A percentile compares a stretch with the other conserved stretches of the same genome.
Conservation (phyloP, 2,888 invertebrate species). For the Drosophila demipolita region DNA sequence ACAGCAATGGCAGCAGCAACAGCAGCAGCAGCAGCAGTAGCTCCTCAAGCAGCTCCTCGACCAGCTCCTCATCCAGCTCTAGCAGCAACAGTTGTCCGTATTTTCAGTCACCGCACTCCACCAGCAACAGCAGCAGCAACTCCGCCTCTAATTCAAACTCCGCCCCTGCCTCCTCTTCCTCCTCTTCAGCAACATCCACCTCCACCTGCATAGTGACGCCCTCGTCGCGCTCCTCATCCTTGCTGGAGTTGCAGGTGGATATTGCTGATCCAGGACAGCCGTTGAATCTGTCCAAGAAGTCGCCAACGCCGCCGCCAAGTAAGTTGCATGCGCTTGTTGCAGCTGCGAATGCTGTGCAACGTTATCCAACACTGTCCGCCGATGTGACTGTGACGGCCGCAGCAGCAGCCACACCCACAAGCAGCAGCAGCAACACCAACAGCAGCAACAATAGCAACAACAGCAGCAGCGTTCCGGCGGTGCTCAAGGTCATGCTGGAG, state of each 20-base stretch:
- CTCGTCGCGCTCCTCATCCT: constrained; percentile 85
- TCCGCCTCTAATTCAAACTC: constrained; percentile 17
- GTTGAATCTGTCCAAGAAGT: constrained; percentile 94
- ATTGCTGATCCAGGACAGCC: constrained; percentile 93
- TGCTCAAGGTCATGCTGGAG: constrained; percentile 88
- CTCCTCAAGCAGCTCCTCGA: constrained; percentile 20
- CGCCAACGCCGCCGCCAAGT: constrained; percentile 90
- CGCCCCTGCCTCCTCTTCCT: constrained; percentile 48
- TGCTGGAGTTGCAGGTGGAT: constrained; percentile 92
- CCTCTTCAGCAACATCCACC: constrained; percentile 79
- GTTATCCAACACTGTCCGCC: constrained; percentile 84
- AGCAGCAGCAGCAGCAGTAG: constrained; percentile 29
- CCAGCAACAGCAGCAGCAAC: constrained; percentile 50
- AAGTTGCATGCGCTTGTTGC: constrained; percentile 83
- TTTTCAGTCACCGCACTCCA: constrained; percentile 85
- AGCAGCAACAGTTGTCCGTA: constrained; percentile 81
- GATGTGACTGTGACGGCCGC: constrained; percentile 84
- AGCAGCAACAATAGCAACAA: constrained; percentile 41
- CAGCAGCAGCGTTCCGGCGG: constrained; percentile 57
- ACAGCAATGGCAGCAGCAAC: constrained; percentile 28
- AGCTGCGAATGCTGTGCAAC: constrained; percentile 81
- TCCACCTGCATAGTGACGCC: constrained; percentile 85
- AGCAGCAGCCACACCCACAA: constrained; percentile 56
- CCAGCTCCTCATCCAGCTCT: constrained; percentile 1
- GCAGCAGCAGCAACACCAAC: constrained; percentile 50